Evolutionary conservation across 2,888 invertebrate genomes (phyloP), one percentile per base, ranked within the genome.

Genomic region (Drosophila peninsularis): DNA sequence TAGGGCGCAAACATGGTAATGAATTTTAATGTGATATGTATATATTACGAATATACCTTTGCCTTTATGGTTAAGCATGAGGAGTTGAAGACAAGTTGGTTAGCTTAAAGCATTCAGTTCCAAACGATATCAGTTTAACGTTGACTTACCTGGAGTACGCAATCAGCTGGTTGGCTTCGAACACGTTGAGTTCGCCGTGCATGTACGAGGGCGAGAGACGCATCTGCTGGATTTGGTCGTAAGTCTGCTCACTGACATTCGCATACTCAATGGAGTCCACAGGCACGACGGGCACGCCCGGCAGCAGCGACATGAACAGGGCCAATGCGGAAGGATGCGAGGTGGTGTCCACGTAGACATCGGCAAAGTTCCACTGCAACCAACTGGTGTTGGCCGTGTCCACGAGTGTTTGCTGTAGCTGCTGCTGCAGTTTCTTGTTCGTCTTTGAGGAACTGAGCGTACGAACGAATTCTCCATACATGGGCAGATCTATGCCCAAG

Each of bases 241-340:
- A 89, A 2, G 80, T 85, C 13, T 56, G 34, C 27, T 62, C 45
- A 3, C 71, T 80, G 11, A 90, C 73, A 42, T 90, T 83, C 0
- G 67, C 61, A 45, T 87, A 86, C 3, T 65, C 74, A 6, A 78
- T 53, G 3, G 81, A 80, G 27, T 80, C 74, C 0, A 93, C 88
- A 62, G 94, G 93, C 0, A 91, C 88, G 11, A 96, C 93, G 0
- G 97, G 95, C 6, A 96, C 95, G 47, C 98, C 98, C 0, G 97
- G 97, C 73, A 98, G 92, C 62, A 98, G 92, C 90, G 97, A 93
- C 50, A 95, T 94, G 87, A 98, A 94, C 88, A 96, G 94, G 24
- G 95, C 95, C 37, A 94, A 75, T 55, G 94, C 94, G 0, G 92
- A 91, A 55, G 74, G 82, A 70, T 88, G 73, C 4, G 85, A 75